Base-by-base conservation (phyloP, 2,888 invertebrate species). In the Lasiommata megera region DNA sequence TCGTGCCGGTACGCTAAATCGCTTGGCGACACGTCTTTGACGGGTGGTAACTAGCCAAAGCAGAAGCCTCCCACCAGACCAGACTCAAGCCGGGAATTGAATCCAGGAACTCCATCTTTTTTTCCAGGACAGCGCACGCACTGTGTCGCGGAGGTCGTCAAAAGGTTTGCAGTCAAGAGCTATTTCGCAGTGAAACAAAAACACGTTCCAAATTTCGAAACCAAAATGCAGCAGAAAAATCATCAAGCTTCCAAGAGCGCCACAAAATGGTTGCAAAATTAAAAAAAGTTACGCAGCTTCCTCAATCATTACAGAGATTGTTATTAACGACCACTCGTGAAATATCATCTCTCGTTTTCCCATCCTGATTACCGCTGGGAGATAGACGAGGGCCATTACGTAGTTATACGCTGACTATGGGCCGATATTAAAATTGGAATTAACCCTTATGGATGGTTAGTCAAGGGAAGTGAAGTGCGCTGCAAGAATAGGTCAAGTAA, bases 291-390 rank as follows among this genome's bases (percentile, higher is more conserved):
- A 17, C 28, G 37, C 18, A 50, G 50, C 23, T 38, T 38, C 48
- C 37, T 48, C 48, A 57, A 60, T 57, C 53, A 54, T 43, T 54
- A 44, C 41, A 29, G 36, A 52, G 56, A 53, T 52, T 52, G 60
- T 60, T 60, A 57, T 54, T 60, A 56, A 60, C 53, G 60, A 57
- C 34, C 53, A 43, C 60, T 60, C 53, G 56, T 60, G 56, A 54
- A 60, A 57, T 54, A 60, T 57, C 50, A 56, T 40, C 51, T 56
- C 34, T 54, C 50, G 57, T 54, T 60, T 56, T 48, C 38, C 48
- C 60, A 17, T 46, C 47, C 41, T 44, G 50, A 54, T 57, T 50
- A 57, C 44, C 29, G 50, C 23, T 50, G 57, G 41, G 50, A 48
- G 52, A 60, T 57, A 50, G 40, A 61, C 53, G 61, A 53, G 50